phyloP scores from a whole-genome alignment of 2,888 invertebrate species.

The Eugnorisma glareosa region DNA sequence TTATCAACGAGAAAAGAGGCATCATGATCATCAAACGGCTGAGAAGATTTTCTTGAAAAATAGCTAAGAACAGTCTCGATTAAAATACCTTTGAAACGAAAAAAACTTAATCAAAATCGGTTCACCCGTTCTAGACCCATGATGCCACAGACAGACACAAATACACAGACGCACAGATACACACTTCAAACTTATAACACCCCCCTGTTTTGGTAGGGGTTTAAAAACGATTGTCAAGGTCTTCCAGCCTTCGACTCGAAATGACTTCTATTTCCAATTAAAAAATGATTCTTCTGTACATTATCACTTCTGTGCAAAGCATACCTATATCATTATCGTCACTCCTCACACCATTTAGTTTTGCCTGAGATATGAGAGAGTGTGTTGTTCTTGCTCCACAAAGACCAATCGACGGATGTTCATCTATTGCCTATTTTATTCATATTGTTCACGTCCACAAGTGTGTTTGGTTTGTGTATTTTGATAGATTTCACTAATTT shows the following conservation, averaged over 20 bases:
- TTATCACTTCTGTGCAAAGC: background rate
- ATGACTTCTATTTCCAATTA: background rate
- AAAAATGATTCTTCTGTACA: conserved; percentile 22
- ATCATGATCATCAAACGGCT: too few species aligned
- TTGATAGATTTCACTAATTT: background rate
- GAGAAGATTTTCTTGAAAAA: too few species aligned
- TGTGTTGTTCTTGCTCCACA: conserved; percentile 43
- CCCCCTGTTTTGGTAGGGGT: too few species aligned
- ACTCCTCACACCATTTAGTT: conserved; percentile 25
- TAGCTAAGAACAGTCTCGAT: too few species aligned
- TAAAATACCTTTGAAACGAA: too few species aligned
- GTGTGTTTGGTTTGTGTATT: conserved; percentile 42
- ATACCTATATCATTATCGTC: conserved; percentile 20
- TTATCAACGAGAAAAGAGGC: too few species aligned
- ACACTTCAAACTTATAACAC: too few species aligned
- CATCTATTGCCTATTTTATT: conserved; percentile 9
- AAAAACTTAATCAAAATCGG: too few species aligned
- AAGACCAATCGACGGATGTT: conserved; percentile 35
- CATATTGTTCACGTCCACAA: conserved; percentile 14
- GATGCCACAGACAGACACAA: too few species aligned
- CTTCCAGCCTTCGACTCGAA: background rate
- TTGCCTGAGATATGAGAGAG: conserved; percentile 27
- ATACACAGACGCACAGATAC: too few species aligned
- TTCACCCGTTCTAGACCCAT: too few species aligned
- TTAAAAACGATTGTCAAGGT: background rate